Evolutionary conservation across 2,113 vertebrate species (phyloP).

Genomic region (Cottus gobio): DNA sequence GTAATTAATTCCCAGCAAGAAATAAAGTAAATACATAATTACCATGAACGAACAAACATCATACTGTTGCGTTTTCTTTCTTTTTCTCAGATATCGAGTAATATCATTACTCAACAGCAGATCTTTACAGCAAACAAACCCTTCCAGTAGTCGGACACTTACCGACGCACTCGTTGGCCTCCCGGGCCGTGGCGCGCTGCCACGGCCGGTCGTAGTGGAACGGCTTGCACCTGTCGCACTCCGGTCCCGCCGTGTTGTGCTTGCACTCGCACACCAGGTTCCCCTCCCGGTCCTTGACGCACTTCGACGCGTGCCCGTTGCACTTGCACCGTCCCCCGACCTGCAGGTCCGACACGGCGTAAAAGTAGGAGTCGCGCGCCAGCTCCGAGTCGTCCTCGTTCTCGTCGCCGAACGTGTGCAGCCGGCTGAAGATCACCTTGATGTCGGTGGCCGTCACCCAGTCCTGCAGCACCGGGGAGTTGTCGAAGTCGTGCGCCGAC

Average conservation of each 20-base stretch:
- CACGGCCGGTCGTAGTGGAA: conserved; percentile 99
- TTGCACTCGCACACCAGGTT: conserved; percentile 97
- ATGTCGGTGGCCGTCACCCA: conserved; percentile 99
- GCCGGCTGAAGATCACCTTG: conserved; percentile 94
- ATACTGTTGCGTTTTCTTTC: not conserved
- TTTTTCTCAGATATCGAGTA: not conserved
- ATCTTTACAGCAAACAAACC: not conserved
- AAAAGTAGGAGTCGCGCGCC: conserved; percentile 97
- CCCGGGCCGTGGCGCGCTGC: conserved; percentile 96
- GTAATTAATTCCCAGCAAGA: not conserved
- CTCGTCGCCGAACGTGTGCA: conserved; percentile 98
- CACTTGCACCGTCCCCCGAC: conserved; percentile 98
- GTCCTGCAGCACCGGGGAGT: conserved; percentile 98
- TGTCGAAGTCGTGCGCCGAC: conserved; percentile 99
- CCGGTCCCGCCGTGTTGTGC: conserved; percentile 96
- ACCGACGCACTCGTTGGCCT: conserved; percentile 99
- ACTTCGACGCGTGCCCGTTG: conserved; percentile 97
- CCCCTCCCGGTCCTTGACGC: conserved; percentile 94
- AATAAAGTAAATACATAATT: not conserved
- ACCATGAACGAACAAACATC: not conserved
- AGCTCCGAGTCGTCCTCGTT: conserved; percentile 98
- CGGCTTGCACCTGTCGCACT: conserved; percentile 98
- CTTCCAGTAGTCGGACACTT: conserved; percentile 71
- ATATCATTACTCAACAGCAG: not conserved
- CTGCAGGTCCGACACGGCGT: conserved; percentile 97